These are phyloP conservation scores for Ennomos fuscantarius DNA, from an alignment of 2,888 invertebrate genomes.

Conservation along the genomic window DNA sequence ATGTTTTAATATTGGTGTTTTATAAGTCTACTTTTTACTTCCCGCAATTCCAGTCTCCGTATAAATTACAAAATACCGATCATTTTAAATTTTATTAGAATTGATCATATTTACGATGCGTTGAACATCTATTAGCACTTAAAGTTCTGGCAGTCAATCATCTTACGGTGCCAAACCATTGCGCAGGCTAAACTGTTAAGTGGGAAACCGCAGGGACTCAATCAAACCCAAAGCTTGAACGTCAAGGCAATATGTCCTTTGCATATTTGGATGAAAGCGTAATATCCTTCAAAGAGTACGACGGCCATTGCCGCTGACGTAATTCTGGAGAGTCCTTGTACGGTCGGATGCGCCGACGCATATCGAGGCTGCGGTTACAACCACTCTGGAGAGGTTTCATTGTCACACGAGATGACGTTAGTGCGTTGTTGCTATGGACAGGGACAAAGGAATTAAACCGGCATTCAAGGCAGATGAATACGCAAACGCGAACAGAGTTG, in stretches of 20 bases:
- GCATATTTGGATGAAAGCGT: conserved; percentile 46
- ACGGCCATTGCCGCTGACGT: conserved; percentile 64
- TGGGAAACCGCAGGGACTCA: conserved; percentile 42
- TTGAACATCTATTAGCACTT: conserved; percentile 38
- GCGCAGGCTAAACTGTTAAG: conserved; percentile 31
- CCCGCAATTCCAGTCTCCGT: too few relatives aligned
- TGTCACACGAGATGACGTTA: conserved; percentile 63
- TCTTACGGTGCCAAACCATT: conserved; percentile 42
- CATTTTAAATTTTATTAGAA: conserved; percentile 22
- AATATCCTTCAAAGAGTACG: conserved; percentile 42
- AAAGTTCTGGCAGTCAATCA: conserved; percentile 32
- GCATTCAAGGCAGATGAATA: conserved; percentile 41
- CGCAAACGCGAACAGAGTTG: conserved; percentile 28
- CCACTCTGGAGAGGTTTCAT: conserved; percentile 77
- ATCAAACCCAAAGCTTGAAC: conserved; percentile 27
- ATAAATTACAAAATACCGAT: conserved; percentile 2
- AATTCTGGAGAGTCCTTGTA: conserved; percentile 72
- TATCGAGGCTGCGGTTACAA: conserved; percentile 78
- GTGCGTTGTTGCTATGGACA: conserved; percentile 69
- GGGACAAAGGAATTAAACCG: conserved; percentile 48
- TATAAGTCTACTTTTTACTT: too few relatives aligned
- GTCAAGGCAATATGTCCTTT: conserved; percentile 47
- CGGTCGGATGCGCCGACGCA: conserved; percentile 73
- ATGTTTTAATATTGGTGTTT: background rate
- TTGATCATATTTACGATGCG: conserved; percentile 16